phyloP scores from a whole-genome alignment of 2,888 invertebrate species.

The Drosophila formosana region DNA sequence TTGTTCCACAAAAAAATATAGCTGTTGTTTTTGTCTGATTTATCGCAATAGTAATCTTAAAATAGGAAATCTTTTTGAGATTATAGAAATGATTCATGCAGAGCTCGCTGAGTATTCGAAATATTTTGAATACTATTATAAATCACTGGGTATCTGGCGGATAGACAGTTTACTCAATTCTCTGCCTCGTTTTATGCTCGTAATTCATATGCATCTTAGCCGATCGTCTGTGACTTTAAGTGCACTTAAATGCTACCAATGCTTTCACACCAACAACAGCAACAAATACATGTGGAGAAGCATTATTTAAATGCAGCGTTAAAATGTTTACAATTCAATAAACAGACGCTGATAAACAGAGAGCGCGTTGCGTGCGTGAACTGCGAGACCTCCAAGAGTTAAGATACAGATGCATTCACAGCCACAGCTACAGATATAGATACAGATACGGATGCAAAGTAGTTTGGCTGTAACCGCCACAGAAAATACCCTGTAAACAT shows the following conservation, averaged over 20 bases:
- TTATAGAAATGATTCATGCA: neutral
- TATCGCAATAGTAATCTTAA: neutral
- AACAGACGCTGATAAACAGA: constrained; percentile 57
- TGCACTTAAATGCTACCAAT: constrained; percentile 50
- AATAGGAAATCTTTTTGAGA: neutral
- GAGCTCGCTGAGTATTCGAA: neutral
- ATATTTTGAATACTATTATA: neutral
- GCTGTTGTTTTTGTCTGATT: neutral
- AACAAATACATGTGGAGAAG: constrained; percentile 24
- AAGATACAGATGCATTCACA: constrained; percentile 21
- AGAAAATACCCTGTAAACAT: constrained; percentile 11
- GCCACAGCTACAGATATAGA: constrained; percentile 20
- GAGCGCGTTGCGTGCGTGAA: constrained; percentile 19
- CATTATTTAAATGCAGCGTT: constrained; percentile 80
- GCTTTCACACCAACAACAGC: constrained; percentile 9
- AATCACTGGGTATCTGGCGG: neutral
- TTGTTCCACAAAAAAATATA: neutral
- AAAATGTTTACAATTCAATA: constrained; percentile 82
- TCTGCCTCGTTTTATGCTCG: constrained; percentile 8
- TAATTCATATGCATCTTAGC: constrained; percentile 22
- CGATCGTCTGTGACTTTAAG: constrained; percentile 34
- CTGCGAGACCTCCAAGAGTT: constrained; percentile 30
- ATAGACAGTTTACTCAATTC: neutral
- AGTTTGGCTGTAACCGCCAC: constrained; percentile 10
- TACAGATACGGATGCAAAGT: neutral